Percentiles rank a stretch among this genome's conserved stretches.
These are phyloP conservation scores for Leptopilina clavipes DNA, from an alignment of 1,140 invertebrate species.

Conservation along the genomic window DNA sequence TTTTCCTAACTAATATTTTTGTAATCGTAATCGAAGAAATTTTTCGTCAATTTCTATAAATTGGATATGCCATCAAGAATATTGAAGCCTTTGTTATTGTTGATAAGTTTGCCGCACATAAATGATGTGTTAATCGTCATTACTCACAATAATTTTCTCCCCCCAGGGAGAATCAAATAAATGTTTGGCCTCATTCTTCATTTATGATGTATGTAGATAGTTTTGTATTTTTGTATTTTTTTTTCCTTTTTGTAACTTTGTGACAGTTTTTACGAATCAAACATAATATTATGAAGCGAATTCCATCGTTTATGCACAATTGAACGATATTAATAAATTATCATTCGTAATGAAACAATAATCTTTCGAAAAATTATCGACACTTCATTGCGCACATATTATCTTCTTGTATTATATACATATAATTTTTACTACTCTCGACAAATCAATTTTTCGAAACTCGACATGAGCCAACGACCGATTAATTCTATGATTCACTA, in stretches of 20 bases:
- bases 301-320: background rate
- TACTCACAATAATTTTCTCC: background rate
- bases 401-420: background rate
- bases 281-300: background rate
- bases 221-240: background rate
- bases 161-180: background rate
- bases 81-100: background rate
- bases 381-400: background rate
- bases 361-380: background rate
- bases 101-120: background rate
- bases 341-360: background rate
- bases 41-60: no score
- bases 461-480: background rate
- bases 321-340: background rate
- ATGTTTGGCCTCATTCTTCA: constrained; percentile 17
- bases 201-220: constrained; percentile 3
- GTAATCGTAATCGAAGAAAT: no score
- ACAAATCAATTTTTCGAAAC: background rate
- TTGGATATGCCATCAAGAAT: background rate
- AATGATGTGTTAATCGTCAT: background rate
- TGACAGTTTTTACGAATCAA: constrained; percentile 19
- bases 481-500: background rate
- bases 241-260: constrained; percentile 14
- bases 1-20: no score
- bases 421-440: background rate